Evolutionary conservation across 2,888 invertebrate genomes (phyloP), one percentile per base, ranked within the genome.

Genomic region (Synanthedon formicaeformis): DNA sequence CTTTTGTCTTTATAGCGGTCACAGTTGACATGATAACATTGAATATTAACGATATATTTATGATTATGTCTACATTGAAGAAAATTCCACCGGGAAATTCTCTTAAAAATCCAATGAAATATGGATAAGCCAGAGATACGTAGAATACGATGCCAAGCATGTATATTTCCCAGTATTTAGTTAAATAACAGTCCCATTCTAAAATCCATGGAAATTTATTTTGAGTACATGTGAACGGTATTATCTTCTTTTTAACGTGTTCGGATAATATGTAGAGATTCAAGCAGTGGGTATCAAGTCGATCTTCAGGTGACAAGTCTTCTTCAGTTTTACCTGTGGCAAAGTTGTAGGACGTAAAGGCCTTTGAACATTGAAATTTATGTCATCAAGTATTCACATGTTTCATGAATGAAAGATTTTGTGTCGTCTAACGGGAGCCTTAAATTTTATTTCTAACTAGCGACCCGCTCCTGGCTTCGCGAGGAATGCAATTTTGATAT

Each of bases 1-100:
- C 84, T 61, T 85, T 85, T 49, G 82, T 84, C 61, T 78, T 82
- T 5, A 89, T 75, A n/a, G 88, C 83, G 10, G 88, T 89, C 2
- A 81, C 67, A 34, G 75, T 65, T n/a, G 79, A 73, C 55, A 89
- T 71, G 5, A 81, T 59, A 12, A 89, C 58, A 59, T 89, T 89
- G 1, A 87, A 53, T 16, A 84, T 57, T 48, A 88, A 68, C 4
- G 84, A 73, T 16, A 84, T 69, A 3, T 78, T 79, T 48, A 86
- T 75, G 6, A 83, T 59, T 50, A 84, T 72, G 64, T 88, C 78
- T 2, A 74, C 58, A 53, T 78, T 80, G 56, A 78, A 78, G 48
- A 85, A 67, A 49, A 74, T n/a, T 55, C 80, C 83, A 3, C 60
- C 60, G 0, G 88, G 81, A 64, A 89, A 88, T 1, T 52, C 51